Base-by-base conservation (phyloP, 2,888 invertebrate genomes). In the Volucella inanis region DNA sequence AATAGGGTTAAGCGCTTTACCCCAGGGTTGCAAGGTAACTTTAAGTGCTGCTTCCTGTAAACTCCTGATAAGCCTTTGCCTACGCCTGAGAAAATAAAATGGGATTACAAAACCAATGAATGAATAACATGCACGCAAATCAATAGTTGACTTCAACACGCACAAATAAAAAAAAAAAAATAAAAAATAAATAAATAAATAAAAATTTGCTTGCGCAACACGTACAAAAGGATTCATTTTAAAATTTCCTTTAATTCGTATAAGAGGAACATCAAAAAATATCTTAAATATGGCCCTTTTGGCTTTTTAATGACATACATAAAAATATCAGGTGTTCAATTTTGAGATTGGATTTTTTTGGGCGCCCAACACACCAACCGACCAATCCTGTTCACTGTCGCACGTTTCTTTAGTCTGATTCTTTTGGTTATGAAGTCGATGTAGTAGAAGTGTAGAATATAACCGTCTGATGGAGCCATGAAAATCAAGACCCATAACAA, bases 301-400 rank as follows among this genome's bases (percentile, higher is more conserved):
- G 54, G 62, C 70, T 38, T 75, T 83, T 81, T 85, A 76, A 85
- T 81, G 81, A 55, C 76, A 81, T 62, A 81, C 49, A 81, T 81
- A 85, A 81, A 85, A 81, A 85, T 76, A 85, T 85, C 85, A 85
- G 85, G 85, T 85, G 85, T 85, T 85, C 85, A 81, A 72, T 84
- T 85, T 65, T 71, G 85, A 81, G 85, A 85, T 85, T 76, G 81
- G 76, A 65, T 76, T 84, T 76, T 81, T 54, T 74, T 47, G 49
- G 57, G n/a, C 52, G 54, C 31, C 55, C 68, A 55, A 38, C 57
- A 54, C 71, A 80, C 84, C 84, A 77, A 79, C 38, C 52, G 43
- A n/a, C 45, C 45, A 18, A 47, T 57, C 38, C 31, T 11, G 10
- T 50, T 3, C 41, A 12, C 22, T 38, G 68, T 50, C 64, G 54